Base-by-base conservation (phyloP, 1,140 invertebrate genomes). In the Littorina saxatilis region DNA sequence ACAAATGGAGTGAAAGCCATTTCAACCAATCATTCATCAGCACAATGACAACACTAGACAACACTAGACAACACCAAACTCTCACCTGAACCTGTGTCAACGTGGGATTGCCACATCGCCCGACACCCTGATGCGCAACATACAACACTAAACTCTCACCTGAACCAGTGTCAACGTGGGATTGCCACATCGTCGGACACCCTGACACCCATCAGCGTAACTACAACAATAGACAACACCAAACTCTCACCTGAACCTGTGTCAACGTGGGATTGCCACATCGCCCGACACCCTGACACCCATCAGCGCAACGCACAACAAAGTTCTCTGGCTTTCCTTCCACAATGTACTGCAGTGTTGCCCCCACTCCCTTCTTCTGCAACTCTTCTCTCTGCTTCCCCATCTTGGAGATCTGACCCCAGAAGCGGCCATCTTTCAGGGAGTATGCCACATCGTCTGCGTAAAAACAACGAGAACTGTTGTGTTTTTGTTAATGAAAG, bases 401-500 rank as follows among this genome's bases (percentile, higher is more conserved):
- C 87, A 89, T 89, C 43, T 86, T 86, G 17, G 79, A 78, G 0
- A 87, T 83, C 66, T 88, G 88, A 1, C 74, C 78, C 85, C 84
- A 87, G 78, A 88, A 87, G 37, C 85, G 81, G 2, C 88, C 86
- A 29, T 89, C 88, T 55, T 84, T 86, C 50, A 89, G 52, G 35
- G 73, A 87, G 37, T 78, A 75, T 9, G 87, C 84, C 43, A 89
- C 47, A 63, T 89, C 88, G 85, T 88, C 88, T 89, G 72, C 9
- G 58, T 73, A 70, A 23, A 63, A 17, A 74, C 29, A 32, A 37
- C 20, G 20, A n/a, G 32, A n/a, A 23, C 29, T 70, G 29, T 70
- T 35, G 35, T 47, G 5, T 5, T 47, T 47, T 47, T 47, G 43
- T 47, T 47, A 47, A 9, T 47, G 17, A 47, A 17, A 9, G 43